Percentiles rank a stretch among this genome's conserved stretches.
These are phyloP conservation scores for Merops nubicus DNA, from an alignment of 2,113 vertebrate genomes.

Conservation along the genomic window DNA sequence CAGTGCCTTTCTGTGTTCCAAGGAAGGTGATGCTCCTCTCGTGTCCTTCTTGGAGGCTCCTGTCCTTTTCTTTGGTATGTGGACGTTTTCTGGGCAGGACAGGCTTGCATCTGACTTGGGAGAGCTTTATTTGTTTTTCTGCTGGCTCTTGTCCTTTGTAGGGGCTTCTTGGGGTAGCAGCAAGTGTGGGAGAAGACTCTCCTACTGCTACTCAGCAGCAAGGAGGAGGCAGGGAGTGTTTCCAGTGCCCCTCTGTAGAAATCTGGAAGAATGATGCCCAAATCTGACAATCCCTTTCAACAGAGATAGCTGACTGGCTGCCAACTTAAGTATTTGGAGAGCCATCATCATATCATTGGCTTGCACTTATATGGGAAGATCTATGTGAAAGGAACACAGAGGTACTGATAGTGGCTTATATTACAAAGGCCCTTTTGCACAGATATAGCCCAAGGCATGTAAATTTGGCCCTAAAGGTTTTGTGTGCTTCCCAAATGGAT, in stretches of 20 bases:
- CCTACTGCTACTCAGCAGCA: neutral
- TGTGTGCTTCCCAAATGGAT: neutral
- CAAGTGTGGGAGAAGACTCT: neutral
- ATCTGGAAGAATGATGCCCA: accelerated
- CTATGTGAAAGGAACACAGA: neutral
- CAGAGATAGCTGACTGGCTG: neutral
- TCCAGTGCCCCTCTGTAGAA: neutral
- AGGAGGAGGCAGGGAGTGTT: neutral
- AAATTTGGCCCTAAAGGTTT: neutral
- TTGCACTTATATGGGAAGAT: neutral
- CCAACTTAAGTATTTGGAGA: neutral
- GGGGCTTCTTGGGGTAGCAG: neutral
- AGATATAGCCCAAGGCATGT: neutral
- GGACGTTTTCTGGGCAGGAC: neutral
- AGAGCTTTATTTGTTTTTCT: neutral
- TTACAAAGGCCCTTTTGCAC: neutral
- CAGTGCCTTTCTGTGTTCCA: neutral
- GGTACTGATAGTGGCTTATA: neutral
- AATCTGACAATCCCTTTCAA: neutral
- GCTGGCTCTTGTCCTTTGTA: neutral
- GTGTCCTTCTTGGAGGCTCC: neutral
- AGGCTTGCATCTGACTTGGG: neutral
- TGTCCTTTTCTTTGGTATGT: neutral
- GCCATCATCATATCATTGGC: neutral
- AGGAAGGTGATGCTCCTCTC: neutral